Base-by-base conservation (phyloP, 1,140 invertebrate species). In the Ceratina calcarata region DNA sequence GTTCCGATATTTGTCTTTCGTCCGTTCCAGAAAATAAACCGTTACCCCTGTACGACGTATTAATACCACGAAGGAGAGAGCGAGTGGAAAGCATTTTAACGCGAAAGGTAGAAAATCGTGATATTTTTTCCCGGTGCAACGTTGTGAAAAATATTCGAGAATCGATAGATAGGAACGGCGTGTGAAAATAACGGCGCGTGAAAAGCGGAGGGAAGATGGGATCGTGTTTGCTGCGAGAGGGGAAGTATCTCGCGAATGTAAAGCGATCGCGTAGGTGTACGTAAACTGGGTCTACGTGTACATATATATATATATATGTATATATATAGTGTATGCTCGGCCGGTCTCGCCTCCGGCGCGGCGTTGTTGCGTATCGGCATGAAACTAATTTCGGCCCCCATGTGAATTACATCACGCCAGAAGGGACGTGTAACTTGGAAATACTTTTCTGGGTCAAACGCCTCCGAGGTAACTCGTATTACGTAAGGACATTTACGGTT, bases 401-500 rank as follows among this genome's bases (percentile, higher is more conserved):
- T 49, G 64, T 67, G 69, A 83, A 64, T 67, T 78, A 82, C 27
- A 45, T 15, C 49, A 20, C 8, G 45, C 27, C 15, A 62, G 69
- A 15, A 20, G 49, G 74, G 57, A n/a, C 24, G 70, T 20, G 51
- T 73, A 55, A 37, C 72, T 69, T 80, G 55, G 45, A 74, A 66
- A 74, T 78, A 64, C 58, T 72, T 78, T 74, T 73, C 70, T 67
- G 22, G 78, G 55, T 75, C 64, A 68, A 66, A 61, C 64, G 61
- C n/a, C 51, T 20, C n/a, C 16, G 16, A 60, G 37, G 18, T 71
- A 55, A 57, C 67, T 53, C 20, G 32, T 32, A 53, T 66, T 65
- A 24, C n/a, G 55, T 61, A 72, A 80, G 3, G 58, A 84, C 65
- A 94, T 95, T 95, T 93, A 96, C 96, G 89, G 96, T 95, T 83